Conservation (phyloP, 1,140 invertebrate species). For the Leptoteleia sp. region DNA sequence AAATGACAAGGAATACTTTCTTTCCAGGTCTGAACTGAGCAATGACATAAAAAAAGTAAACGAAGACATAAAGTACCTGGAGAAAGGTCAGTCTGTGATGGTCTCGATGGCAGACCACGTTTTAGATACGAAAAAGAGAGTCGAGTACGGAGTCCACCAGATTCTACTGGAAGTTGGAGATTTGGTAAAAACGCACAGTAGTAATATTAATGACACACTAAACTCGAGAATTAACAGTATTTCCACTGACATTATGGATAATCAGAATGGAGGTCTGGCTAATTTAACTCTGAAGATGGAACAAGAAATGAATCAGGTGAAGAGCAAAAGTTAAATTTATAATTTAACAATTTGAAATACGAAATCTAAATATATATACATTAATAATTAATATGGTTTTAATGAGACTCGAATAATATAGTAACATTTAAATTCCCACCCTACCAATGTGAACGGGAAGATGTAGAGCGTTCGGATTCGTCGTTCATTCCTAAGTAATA, state of each 20-base stretch:
- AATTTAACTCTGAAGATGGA: constrained; percentile 91
- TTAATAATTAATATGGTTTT: no score
- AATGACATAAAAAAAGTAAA: constrained; percentile 77
- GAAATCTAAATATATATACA: no score
- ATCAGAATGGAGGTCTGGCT: constrained; percentile 86
- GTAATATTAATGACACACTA: constrained; percentile 86
- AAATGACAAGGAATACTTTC: no score
- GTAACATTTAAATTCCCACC: no score
- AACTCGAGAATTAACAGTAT: constrained; percentile 87
- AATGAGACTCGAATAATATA: no score
- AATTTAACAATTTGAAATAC: no score
- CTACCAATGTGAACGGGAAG: no score
- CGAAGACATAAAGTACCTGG: constrained; percentile 81
- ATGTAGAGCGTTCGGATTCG: no score
- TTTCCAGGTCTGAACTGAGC: constrained; percentile 75
- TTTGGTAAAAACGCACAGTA: constrained; percentile 85
- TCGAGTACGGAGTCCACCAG: constrained; percentile 92
- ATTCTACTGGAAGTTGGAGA: constrained; percentile 90
- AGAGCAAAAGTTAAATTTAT: no score
- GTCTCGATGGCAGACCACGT: constrained; percentile 92
- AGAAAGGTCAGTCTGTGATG: constrained; percentile 90
- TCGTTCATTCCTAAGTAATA: no score
- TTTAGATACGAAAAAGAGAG: constrained; percentile 89
- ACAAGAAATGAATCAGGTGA: constrained; percentile 89
- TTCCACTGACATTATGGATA: constrained; percentile 86